A percentile compares a stretch with the other conserved stretches of the same genome.
These are phyloP conservation scores for Aradophagus sp. DNA, from an alignment of 1,140 invertebrate genomes.

Conservation along the genomic window DNA sequence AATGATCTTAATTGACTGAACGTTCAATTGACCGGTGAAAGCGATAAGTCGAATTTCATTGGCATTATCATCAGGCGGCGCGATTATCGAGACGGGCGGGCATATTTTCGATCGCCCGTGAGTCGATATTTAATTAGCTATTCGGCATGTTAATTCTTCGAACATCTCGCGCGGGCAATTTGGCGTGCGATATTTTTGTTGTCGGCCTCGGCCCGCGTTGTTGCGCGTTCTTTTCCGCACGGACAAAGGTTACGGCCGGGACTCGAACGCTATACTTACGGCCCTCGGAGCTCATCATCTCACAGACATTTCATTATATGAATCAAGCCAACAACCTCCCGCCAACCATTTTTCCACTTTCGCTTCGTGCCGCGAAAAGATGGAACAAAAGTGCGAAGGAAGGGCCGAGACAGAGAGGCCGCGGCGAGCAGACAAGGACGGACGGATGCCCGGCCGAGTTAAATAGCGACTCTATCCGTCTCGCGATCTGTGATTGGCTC, in stretches of 20 bases:
- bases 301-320: constrained; percentile 72
- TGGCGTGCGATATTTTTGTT: constrained; percentile 44
- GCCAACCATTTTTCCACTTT: constrained; percentile 44
- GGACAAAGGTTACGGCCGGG: constrained; percentile 66
- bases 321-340: constrained; percentile 67
- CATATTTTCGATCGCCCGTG: too few relatives aligned
- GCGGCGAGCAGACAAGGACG: constrained; percentile 4
- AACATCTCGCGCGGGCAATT: constrained; percentile 40
- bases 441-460: constrained; percentile 44
- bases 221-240: constrained; percentile 42
- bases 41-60: too few relatives aligned
- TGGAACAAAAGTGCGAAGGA: constrained; percentile 44
- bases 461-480: constrained; percentile 61
- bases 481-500: constrained; percentile 64
- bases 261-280: constrained; percentile 71
- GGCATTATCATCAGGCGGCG: too few relatives aligned
- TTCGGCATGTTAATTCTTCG: constrained; percentile 48
- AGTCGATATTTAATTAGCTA: constrained; percentile 55
- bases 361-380: constrained; percentile 49
- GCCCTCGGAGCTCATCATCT: constrained; percentile 68
- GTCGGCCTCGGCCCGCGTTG: constrained; percentile 8
- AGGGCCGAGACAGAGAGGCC: constrained; percentile 30
- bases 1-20: too few relatives aligned
- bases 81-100: too few relatives aligned
- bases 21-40: too few relatives aligned